phyloP scores from a whole-genome alignment of 2,797 vertebrate species.

The Melanogrammus aeglefinus region DNA sequence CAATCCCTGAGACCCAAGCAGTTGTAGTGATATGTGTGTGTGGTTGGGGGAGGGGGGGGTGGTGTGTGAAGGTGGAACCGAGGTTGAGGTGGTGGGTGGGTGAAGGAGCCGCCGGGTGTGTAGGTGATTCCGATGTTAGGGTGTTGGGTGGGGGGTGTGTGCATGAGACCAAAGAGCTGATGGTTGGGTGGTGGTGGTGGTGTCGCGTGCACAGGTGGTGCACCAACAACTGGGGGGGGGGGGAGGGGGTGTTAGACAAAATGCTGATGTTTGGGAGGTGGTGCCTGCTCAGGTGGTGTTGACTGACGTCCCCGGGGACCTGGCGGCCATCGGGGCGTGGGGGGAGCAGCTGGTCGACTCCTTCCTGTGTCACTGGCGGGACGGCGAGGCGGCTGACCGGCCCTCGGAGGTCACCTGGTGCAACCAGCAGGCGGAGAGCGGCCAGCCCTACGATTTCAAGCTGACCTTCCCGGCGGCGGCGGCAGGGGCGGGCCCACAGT shows the following conservation, averaged over 20 bases:
- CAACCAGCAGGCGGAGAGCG: constrained; percentile 72
- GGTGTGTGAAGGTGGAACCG: too few relatives aligned
- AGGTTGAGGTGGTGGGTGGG: too few relatives aligned
- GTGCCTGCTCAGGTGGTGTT: constrained; percentile 53
- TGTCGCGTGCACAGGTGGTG: too few relatives aligned
- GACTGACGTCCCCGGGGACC: constrained; percentile 49
- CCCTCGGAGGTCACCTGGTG: constrained; percentile 69
- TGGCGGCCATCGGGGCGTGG: constrained; percentile 68
- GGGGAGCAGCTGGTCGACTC: constrained; percentile 76
- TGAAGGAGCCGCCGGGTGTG: too few relatives aligned
- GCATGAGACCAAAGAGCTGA: neutral
- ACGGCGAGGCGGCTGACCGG: constrained; percentile 36
- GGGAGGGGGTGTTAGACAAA: too few relatives aligned
- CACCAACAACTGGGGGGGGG: too few relatives aligned
- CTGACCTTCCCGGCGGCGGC: constrained; percentile 49
- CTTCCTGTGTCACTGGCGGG: constrained; percentile 74
- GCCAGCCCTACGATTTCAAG: constrained; percentile 75
- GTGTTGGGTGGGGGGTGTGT: constrained; percentile 34
- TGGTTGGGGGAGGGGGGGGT: too few relatives aligned
- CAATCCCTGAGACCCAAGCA: too few relatives aligned
- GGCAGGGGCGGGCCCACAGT: neutral
- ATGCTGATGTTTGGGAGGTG: neutral
- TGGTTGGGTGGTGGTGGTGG: too few relatives aligned
- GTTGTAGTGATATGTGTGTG: too few relatives aligned
- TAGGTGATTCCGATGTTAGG: too few relatives aligned